Percentiles rank a stretch among this genome's conserved stretches.
Conservation (phyloP, 2,797 vertebrate genomes). For the Pteronotus mesoamericanus region DNA sequence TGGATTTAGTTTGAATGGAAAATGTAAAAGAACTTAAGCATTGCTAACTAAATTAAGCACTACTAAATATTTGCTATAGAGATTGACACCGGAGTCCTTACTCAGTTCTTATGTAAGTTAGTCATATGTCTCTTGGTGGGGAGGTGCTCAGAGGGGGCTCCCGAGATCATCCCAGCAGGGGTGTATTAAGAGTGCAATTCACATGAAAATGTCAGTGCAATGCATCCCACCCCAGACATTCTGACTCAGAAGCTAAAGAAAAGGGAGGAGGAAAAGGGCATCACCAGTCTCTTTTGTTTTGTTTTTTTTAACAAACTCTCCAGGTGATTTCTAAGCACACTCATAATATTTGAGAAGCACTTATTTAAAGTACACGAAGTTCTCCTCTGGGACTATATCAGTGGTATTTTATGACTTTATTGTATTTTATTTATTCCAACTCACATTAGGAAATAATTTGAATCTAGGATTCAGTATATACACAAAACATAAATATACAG, state of each 20-base stretch:
- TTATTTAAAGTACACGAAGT: background rate
- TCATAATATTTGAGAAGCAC: background rate
- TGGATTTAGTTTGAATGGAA: background rate
- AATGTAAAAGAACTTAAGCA: background rate
- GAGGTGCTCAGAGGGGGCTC: background rate
- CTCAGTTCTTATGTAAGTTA: background rate
- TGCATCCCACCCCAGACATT: background rate
- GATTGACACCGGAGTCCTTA: no score
- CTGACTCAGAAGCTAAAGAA: background rate
- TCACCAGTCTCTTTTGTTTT: background rate
- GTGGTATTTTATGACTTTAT: background rate
- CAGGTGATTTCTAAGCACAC: background rate
- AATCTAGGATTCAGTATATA: background rate
- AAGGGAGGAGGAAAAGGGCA: background rate
- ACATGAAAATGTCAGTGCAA: background rate
- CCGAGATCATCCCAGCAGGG: fast-evolving
- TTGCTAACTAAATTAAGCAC: background rate
- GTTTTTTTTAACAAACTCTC: background rate
- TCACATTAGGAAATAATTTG: background rate
- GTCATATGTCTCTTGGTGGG: background rate
- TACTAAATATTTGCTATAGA: background rate
- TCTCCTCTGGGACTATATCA: background rate
- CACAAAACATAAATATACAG: background rate
- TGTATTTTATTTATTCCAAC: background rate
- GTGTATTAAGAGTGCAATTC: background rate